Evolutionary conservation across 2,797 vertebrate species (phyloP), one percentile per base, ranked within the genome.

Genomic region (Sebastes iracundus): DNA sequence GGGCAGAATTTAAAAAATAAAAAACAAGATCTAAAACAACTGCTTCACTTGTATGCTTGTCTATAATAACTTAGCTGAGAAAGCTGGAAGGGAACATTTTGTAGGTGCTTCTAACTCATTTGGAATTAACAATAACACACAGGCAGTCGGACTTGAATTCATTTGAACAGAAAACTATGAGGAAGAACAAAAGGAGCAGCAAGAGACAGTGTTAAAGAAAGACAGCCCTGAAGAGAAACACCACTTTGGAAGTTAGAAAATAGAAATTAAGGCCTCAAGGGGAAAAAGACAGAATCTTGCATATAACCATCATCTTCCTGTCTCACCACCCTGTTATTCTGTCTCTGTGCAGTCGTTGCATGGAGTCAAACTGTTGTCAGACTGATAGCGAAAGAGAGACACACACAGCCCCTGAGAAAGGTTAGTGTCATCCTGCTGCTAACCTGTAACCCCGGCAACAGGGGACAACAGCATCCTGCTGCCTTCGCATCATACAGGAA

Each of bases 211-310:
- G 52, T 23, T 16, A 52, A 46, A 77, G 49, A 83, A 67, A 68
- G 28, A 80, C 59, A 65, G 66, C 75, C 86, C 83, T 84, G 88
- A 82, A 87, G 81, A 85, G 53, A 86, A 86, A 86, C 72, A 84
- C 59, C 82, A 79, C 87, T 88, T 87, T 86, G 85, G 86, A 84
- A 82, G 67, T 66, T 81, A 85, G 70, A 84, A 90, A 86, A 84
- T 80, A 88, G 65, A 88, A 82, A 88, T 81, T 92, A 94, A 95
- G 92, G 92, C 94, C 89, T 90, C 90, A 28, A 80, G 75, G 76
- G 67, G 64, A 72, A 46, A 89, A 77, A 87, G 75, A 72, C 70
- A 75, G 27, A 86, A 63, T 80, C 74, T 89, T 91, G 87, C 90
- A 93, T 91, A 91, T 60, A 71, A 82, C 32, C 65, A 27, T 60